These are phyloP conservation scores for Amazona guildingii DNA, from an alignment of 2,113 vertebrate genomes.

Conservation along the genomic window DNA sequence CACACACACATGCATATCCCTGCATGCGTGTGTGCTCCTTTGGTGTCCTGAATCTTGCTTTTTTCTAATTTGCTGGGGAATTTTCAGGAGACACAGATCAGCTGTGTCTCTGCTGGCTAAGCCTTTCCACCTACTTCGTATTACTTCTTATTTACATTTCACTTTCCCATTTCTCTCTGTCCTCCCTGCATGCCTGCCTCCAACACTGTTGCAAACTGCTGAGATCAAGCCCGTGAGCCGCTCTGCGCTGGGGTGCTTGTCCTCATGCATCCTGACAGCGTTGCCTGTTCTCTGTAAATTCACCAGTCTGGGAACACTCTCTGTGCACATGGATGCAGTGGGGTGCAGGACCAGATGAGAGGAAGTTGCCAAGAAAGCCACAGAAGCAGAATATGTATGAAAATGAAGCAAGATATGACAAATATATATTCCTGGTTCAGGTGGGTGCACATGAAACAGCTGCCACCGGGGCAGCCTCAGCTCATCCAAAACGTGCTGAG, in stretches of 20 bases:
- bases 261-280: not conserved
- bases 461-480: not conserved
- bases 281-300: not conserved
- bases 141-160: not conserved
- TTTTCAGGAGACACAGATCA: not conserved
- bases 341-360: not conserved
- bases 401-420: not conserved
- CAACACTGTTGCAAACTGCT: not conserved
- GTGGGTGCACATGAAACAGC: not conserved
- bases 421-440: not conserved
- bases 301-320: not conserved
- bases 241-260: not conserved
- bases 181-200: not conserved
- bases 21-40: fast-evolving
- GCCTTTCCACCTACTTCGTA: not conserved
- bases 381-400: not conserved
- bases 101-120: not conserved
- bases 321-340: not conserved
- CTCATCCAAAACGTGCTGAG: not conserved
- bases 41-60: not conserved
- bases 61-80: not conserved
- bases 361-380: not conserved
- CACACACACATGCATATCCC: fast-evolving
- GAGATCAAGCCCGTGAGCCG: not conserved
- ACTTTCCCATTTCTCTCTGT: not conserved